A percentile compares a stretch with the other conserved stretches of the same genome.
These are phyloP conservation scores for Dreissena rostriformis DNA, from an alignment of 1,140 invertebrate genomes.

Conservation along the genomic window DNA sequence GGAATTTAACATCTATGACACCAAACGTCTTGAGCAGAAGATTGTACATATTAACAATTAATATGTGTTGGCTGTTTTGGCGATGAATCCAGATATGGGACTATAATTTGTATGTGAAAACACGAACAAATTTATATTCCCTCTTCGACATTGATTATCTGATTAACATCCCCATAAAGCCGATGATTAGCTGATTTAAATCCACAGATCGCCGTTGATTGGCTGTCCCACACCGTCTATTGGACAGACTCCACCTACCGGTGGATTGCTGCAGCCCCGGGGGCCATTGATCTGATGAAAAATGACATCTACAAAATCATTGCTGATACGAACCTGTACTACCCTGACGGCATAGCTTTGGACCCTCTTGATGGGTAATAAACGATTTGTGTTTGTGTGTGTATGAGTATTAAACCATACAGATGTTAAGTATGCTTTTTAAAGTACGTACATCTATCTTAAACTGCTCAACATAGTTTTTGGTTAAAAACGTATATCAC, in stretches of 20 bases:
- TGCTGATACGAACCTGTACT: not conserved
- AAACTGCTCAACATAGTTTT: not conserved
- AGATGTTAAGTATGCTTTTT: not conserved
- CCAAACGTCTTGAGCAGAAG: too few species aligned
- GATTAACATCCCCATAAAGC: not conserved
- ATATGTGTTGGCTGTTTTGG: too few species aligned
- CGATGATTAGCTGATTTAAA: not conserved
- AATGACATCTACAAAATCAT: constrained; percentile 12
- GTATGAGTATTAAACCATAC: not conserved
- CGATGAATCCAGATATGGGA: too few species aligned
- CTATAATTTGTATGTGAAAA: too few species aligned
- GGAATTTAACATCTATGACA: too few species aligned
- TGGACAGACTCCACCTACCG: constrained; percentile 19
- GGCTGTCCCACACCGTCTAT: constrained; percentile 14
- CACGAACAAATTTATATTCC: not conserved
- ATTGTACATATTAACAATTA: too few species aligned
- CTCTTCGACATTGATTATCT: not conserved
- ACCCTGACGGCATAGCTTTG: not conserved
- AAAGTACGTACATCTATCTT: not conserved
- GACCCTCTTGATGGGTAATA: constrained; percentile 9
- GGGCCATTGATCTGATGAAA: not conserved
- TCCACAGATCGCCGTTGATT: constrained; percentile 17
- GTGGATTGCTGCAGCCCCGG: constrained; percentile 13
- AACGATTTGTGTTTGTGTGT: not conserved
- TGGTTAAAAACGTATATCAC: not conserved